A percentile compares a stretch with the other conserved stretches of the same genome.
phyloP scores from a whole-genome alignment of 23 tunicate species.

The Clavelina lepadiformis region DNA sequence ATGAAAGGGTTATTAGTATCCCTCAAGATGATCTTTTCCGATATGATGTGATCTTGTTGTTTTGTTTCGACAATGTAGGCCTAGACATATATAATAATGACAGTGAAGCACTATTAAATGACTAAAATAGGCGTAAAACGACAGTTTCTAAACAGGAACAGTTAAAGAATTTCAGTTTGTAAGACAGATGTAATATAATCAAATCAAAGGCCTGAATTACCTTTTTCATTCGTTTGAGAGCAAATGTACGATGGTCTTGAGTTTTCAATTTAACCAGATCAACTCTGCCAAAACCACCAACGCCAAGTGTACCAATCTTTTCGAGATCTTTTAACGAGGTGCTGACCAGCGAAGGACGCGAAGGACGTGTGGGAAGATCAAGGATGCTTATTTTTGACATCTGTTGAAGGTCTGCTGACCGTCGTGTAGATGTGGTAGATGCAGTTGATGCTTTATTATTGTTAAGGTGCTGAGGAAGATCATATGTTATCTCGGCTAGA shows the following conservation, averaged over 20 bases:
- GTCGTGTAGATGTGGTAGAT: too few species aligned
- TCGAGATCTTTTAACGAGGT: slow-evolving; percentile 56
- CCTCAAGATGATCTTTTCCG: slow-evolving; percentile 68
- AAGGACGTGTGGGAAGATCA: too few species aligned
- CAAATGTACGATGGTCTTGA: slow-evolving; percentile 46
- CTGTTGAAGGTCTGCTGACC: too few species aligned
- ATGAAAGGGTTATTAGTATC: slow-evolving; percentile 72
- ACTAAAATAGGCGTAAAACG: neutral
- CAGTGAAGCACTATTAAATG: neutral
- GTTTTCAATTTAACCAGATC: slow-evolving; percentile 49
- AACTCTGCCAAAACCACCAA: slow-evolving; percentile 96
- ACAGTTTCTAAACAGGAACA: neutral
- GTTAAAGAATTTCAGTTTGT: neutral
- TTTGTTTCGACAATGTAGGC: slow-evolving; percentile 71
- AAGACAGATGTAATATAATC: too few species aligned
- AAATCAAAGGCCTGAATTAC: too few species aligned
- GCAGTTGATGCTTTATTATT: too few species aligned
- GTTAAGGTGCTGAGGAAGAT: slow-evolving; percentile 8
- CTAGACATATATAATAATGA: slow-evolving; percentile 5
- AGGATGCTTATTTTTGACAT: too few species aligned
- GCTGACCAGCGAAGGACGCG: too few species aligned
- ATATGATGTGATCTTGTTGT: slow-evolving; percentile 73
- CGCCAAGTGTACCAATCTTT: slow-evolving; percentile 76
- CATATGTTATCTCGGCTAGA: slow-evolving; percentile 44
- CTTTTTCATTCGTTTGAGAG: slow-evolving; percentile 98